Evolutionary conservation across 92 coral and sea anemone genomes (phyloP), one percentile per base, ranked within the genome.

Genomic region (Epizoanthus stellaris): DNA sequence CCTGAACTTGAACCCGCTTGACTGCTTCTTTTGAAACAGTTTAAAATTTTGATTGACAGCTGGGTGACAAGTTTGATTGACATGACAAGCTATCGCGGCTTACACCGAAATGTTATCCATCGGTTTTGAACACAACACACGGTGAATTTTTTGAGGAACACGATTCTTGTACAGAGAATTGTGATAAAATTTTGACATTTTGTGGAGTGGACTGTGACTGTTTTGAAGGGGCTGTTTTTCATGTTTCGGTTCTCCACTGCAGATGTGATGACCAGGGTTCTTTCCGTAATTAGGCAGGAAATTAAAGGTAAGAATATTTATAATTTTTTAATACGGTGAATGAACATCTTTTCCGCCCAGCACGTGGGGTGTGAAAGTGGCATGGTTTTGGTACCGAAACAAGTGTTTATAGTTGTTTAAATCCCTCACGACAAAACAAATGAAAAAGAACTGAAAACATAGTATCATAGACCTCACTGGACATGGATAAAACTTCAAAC

Each of bases 231-330:
- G 38, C 14, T 20, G 60, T 6, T 16, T 45, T 63, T 59, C 21
- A 23, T 19, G 70, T 79, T 63, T 63, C 61, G 43, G 17, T 79
- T 36, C 65, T 1, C 71, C 15, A 3, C 70, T 63, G 64, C 83
- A 62, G 70, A 20, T 79, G 71, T 62, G 71, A 79, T 79, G 83
- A 62, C 71, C 45, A 70, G 40, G 36, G 72, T 42, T 61, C 72
- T 45, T 70, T 39, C 43, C 83, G 83, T 79, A 79, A 79, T 79
- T 79, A 49, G 19, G 67, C 45, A 79, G 83, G 83, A 63, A 79
- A 79, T 79, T 79, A 79, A 40, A 79, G 83, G 83, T 79, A 79
- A 61, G 83, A 62, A 43, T 79, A 79, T 79, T 79, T 79, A 79
- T 79, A 79, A 42, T 79, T 53, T 59, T 63, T 63, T 77, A 75